Percentiles rank a stretch among this genome's conserved stretches.
These are phyloP conservation scores for Hippopotamyrus pictus DNA, from an alignment of 2,797 vertebrate genomes.

Conservation along the genomic window DNA sequence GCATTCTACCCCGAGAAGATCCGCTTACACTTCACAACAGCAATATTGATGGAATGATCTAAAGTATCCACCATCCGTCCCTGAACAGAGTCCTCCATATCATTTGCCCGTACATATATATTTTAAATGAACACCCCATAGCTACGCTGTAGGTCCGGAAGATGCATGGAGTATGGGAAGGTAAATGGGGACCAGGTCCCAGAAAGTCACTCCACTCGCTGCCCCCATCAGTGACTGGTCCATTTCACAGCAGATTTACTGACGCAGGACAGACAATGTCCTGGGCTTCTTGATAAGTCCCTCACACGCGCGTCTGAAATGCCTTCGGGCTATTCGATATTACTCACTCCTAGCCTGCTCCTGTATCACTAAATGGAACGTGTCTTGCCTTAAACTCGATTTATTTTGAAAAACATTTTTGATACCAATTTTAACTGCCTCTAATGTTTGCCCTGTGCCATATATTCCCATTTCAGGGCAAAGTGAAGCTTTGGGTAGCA, in stretches of 20 bases:
- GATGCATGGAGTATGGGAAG: background rate
- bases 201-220: background rate
- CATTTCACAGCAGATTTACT: background rate
- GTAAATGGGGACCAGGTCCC: background rate
- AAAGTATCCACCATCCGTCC: background rate
- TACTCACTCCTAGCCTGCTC: background rate
- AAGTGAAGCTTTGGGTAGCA: background rate
- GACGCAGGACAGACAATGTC: background rate
- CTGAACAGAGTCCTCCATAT: background rate
- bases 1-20: background rate
- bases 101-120: background rate
- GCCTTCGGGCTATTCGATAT: background rate
- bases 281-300: background rate
- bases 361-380: background rate
- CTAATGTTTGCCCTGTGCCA: background rate
- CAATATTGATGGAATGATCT: background rate
- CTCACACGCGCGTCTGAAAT: background rate
- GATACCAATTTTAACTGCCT: background rate
- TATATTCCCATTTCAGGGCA: background rate
- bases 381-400: background rate
- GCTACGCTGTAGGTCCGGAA: background rate
- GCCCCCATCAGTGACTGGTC: background rate
- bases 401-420: background rate
- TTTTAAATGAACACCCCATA: background rate
- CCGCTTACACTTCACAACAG: background rate